Percentiles rank a stretch among this genome's conserved stretches.
Evolutionary conservation across 1,140 invertebrate species (phyloP).

Genomic region (Papilio aristodemus): DNA sequence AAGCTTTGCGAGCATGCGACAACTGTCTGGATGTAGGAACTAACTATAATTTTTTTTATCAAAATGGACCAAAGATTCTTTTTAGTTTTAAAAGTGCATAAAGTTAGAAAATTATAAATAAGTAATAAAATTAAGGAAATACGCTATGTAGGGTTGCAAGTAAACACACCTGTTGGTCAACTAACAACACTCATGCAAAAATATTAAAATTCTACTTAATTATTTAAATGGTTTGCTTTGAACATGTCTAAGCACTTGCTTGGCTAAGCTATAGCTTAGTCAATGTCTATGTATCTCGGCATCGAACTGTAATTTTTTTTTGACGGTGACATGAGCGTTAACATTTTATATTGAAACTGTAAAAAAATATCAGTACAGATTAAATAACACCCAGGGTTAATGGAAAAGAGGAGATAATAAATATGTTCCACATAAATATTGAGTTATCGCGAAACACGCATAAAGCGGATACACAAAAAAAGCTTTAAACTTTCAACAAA

Average conservation of each 20-base stretch:
- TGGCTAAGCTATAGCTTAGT: too few relatives aligned
- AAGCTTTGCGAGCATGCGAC: neutral
- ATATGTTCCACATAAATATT: conserved; percentile 17
- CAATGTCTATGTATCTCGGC: too few relatives aligned
- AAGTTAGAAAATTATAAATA: neutral
- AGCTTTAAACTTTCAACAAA: neutral
- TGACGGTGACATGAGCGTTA: conserved; percentile 2
- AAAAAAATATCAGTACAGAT: conserved; percentile 3
- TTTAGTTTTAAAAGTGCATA: neutral
- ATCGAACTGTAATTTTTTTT: too few relatives aligned
- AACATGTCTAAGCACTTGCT: too few relatives aligned
- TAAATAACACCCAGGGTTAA: conserved; percentile 4
- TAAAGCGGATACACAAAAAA: conserved; percentile 18
- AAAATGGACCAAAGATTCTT: neutral
- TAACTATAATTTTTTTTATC: neutral
- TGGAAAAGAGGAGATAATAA: conserved; percentile 14
- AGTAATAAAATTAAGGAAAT: neutral
- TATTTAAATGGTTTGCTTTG: too few relatives aligned
- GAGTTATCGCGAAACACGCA: conserved; percentile 27
- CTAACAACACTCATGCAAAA: too few relatives aligned
- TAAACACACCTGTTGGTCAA: too few relatives aligned
- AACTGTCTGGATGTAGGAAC: neutral
- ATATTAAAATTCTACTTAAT: too few relatives aligned
- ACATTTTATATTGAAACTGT: conserved; percentile 3
- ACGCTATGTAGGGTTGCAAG: too few relatives aligned